Evolutionary conservation across 1,140 invertebrate species (phyloP).

Genomic region (Acyrthosiphon pisum): DNA sequence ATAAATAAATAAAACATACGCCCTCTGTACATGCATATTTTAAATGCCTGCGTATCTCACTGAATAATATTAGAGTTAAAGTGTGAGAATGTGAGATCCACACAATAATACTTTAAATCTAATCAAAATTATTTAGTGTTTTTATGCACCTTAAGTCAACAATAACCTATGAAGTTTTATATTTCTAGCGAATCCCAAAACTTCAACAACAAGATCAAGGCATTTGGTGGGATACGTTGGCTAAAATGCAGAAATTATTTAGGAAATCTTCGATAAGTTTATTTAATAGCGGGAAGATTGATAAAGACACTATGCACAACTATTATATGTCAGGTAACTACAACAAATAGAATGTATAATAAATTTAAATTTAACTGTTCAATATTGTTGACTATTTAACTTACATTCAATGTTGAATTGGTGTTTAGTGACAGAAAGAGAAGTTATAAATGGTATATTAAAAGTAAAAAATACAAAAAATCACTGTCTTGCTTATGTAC

Average conservation of each 20-base stretch:
- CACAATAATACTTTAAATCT: too few species aligned
- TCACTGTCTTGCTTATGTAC: slow-evolving; percentile 93
- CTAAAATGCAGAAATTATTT: slow-evolving; percentile 93
- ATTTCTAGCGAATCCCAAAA: slow-evolving; percentile 83
- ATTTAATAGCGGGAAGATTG: slow-evolving; percentile 84
- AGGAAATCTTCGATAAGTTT: slow-evolving; percentile 88
- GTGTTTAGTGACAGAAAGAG: slow-evolving; percentile 88
- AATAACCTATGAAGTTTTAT: not conserved
- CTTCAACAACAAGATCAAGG: slow-evolving; percentile 94
- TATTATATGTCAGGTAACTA: slow-evolving; percentile 96
- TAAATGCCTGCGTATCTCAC: too few species aligned
- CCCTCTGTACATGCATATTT: too few species aligned
- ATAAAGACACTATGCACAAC: slow-evolving; percentile 94
- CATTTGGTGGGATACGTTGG: slow-evolving; percentile 96
- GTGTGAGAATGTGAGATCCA: too few species aligned
- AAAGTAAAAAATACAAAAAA: slow-evolving; percentile 95
- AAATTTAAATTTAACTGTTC: not conserved
- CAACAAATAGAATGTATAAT: not conserved
- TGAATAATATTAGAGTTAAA: too few species aligned
- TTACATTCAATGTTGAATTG: not conserved
- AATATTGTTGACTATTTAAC: not conserved
- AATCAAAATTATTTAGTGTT: too few species aligned
- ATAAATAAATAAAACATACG: too few species aligned
- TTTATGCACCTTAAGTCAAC: not conserved
- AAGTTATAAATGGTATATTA: slow-evolving; percentile 94